Evolutionary conservation across 2,888 invertebrate species (phyloP).

Genomic region (Miltochrista miniata): DNA sequence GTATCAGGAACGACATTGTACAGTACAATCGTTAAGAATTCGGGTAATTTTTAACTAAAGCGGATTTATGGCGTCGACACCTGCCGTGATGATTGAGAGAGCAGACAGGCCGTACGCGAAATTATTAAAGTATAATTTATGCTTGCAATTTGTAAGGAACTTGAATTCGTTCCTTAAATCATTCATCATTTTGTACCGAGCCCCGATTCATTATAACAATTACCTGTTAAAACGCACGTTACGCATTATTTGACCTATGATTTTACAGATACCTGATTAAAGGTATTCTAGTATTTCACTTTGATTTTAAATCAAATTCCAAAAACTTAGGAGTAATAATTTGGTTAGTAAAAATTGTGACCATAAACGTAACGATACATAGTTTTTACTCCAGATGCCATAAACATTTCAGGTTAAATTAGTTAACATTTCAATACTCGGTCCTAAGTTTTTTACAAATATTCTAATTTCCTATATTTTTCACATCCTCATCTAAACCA

Average conservation of each 20-base stretch:
- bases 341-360: no score
- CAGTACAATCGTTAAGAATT: conserved; percentile 35
- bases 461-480: no score
- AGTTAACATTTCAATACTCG: no score
- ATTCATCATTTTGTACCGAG: conserved; percentile 68
- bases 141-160: conserved; percentile 80
- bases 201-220: conserved; percentile 73
- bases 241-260: conserved; percentile 13
- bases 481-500: no score
- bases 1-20: conserved; percentile 20
- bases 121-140: conserved; percentile 82
- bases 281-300: no score
- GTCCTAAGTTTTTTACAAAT: no score
- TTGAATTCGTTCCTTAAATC: conserved; percentile 78
- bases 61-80: conserved; percentile 73
- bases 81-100: conserved; percentile 71
- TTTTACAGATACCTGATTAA: no score
- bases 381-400: no score
- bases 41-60: conserved; percentile 67
- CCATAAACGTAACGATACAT: no score
- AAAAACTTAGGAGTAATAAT: no score
- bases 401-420: no score
- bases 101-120: conserved; percentile 67
- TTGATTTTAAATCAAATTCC: no score
- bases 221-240: conserved; percentile 62